Evolutionary conservation across 2,888 invertebrate species (phyloP).

Genomic region (Drosophila melanosoma): DNA sequence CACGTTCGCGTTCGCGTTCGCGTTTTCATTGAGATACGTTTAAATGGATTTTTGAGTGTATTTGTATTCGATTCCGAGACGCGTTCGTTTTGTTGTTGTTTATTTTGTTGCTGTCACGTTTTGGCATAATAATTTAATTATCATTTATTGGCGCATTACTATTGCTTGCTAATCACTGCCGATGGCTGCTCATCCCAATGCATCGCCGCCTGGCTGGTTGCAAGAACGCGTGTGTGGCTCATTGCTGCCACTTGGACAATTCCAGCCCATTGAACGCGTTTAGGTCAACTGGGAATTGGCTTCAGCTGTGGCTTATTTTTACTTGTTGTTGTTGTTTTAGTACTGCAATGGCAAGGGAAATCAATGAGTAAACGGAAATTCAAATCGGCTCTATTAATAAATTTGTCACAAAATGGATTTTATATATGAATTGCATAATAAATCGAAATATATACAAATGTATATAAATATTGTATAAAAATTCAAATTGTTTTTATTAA

Average conservation of each 20-base stretch:
- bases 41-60: conserved; percentile 41
- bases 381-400: conserved; percentile 65
- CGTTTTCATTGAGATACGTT: conserved; percentile 35
- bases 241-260: conserved; percentile 54
- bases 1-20: conserved; percentile 46
- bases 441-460: neutral
- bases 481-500: neutral
- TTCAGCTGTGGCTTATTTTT: conserved; percentile 6
- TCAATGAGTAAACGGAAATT: conserved; percentile 61
- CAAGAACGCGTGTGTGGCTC: conserved; percentile 5
- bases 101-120: conserved; percentile 27
- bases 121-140: conserved; percentile 33
- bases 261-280: conserved; percentile 69
- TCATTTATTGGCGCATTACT: conserved; percentile 38
- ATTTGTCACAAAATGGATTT: conserved; percentile 64
- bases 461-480: neutral
- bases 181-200: conserved; percentile 6
- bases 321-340: conserved; percentile 15
- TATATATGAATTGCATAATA: no score
- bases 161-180: conserved; percentile 34
- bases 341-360: conserved; percentile 61
- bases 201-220: conserved; percentile 5
- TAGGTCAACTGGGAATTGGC: conserved; percentile 17
- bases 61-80: conserved; percentile 26
- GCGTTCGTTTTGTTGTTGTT: conserved; percentile 6